Evolutionary conservation across 2,888 invertebrate species (phyloP).

Genomic region (Rhagium mordax): DNA sequence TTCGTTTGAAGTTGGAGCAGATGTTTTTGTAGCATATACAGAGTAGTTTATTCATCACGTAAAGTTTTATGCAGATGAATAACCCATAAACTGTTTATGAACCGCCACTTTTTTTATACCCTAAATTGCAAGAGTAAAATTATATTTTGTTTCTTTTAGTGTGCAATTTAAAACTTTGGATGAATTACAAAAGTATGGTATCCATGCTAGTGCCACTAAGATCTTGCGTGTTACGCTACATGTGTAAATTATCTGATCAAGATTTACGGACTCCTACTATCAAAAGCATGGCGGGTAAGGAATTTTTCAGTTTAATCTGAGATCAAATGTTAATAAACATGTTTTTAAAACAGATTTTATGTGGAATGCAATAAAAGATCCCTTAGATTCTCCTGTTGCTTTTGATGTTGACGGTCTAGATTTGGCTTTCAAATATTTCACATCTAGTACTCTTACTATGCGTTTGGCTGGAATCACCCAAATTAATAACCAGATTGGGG

Average conservation of each 20-base stretch:
- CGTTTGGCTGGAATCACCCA: slow-evolving; percentile 93
- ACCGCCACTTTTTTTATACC: too few species aligned
- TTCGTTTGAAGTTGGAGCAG: too few species aligned
- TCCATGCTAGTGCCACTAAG: slow-evolving; percentile 91
- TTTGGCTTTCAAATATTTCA: slow-evolving; percentile 96
- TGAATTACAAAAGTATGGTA: slow-evolving; percentile 91
- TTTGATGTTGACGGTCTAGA: slow-evolving; percentile 92
- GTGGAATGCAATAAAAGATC: slow-evolving; percentile 96
- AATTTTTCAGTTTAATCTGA: background rate
- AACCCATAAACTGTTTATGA: too few species aligned
- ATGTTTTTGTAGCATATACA: too few species aligned
- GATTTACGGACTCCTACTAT: slow-evolving; percentile 91
- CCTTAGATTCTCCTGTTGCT: slow-evolving; percentile 87
- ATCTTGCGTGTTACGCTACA: slow-evolving; percentile 89
- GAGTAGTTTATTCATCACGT: too few species aligned
- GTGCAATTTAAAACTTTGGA: slow-evolving; percentile 93
- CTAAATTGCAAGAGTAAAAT: background rate
- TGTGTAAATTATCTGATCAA: slow-evolving; percentile 94
- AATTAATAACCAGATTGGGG: slow-evolving; percentile 93
- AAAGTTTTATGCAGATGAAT: too few species aligned
- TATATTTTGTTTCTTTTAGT: slow-evolving; percentile 70
- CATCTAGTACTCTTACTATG: slow-evolving; percentile 95
- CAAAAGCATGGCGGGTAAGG: slow-evolving; percentile 90
- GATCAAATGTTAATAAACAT: background rate
- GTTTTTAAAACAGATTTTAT: slow-evolving; percentile 81